phyloP scores from a whole-genome alignment of 2,797 vertebrate genomes.

The Pseudotriccus pelzelni region DNA sequence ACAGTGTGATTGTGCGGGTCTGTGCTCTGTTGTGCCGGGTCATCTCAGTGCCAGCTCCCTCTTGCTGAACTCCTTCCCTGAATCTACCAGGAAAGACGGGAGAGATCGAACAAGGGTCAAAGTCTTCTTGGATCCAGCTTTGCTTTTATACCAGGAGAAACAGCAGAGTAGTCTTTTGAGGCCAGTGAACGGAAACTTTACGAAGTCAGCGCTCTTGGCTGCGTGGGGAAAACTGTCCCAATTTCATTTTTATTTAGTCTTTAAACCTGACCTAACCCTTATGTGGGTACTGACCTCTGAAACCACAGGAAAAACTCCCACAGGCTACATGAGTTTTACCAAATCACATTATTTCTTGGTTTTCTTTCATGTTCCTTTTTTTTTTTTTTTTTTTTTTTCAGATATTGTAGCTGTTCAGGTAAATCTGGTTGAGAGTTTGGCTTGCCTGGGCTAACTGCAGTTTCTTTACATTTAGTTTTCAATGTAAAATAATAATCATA shows the following conservation, averaged over 20 bases:
- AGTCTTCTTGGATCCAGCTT: not conserved
- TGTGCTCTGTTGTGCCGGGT: rapidly evolving
- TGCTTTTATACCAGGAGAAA: not conserved
- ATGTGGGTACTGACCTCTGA: not conserved
- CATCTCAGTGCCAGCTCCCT: not conserved
- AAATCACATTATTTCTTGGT: not conserved
- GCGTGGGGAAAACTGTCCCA: not conserved
- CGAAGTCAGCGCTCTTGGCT: not conserved
- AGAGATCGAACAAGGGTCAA: not conserved
- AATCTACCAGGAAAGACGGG: too few species aligned
- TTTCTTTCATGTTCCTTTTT: too few species aligned
- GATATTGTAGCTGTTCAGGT: not conserved
- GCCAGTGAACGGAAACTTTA: not conserved
- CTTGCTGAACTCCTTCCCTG: rapidly evolving
- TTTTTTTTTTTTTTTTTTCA: not conserved
- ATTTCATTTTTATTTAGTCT: not conserved
- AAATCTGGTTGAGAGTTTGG: not conserved
- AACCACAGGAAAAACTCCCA: not conserved
- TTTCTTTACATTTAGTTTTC: not conserved
- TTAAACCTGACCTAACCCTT: not conserved
- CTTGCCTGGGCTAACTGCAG: not conserved
- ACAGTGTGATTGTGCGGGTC: rapidly evolving
- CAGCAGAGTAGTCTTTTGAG: not conserved
- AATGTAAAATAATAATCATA: not conserved
- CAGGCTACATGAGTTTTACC: not conserved